Evolutionary conservation across 1,140 invertebrate species (phyloP).

Genomic region (Lethrus apterus): DNA sequence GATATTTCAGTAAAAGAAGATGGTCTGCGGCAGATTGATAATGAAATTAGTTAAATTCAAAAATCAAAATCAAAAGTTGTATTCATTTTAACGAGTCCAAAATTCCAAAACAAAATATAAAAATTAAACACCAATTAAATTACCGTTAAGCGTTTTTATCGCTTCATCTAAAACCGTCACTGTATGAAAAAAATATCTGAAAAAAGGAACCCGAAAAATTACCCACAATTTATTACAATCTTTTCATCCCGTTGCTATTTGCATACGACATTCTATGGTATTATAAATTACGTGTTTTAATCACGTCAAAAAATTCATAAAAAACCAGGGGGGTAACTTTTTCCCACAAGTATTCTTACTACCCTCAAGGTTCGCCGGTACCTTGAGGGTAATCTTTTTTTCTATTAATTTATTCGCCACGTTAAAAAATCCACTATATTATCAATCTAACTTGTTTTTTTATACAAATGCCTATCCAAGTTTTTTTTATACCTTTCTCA

Average conservation of each 20-base stretch:
- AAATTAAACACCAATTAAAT: constrained; percentile 16
- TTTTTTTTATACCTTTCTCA: constrained; percentile 19
- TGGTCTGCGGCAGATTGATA: no score
- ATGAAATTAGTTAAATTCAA: no score
- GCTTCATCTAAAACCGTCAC: constrained; percentile 4
- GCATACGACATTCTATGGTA: constrained; percentile 16
- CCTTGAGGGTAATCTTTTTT: constrained; percentile 10
- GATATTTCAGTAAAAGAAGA: no score
- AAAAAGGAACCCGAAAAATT: constrained; percentile 24
- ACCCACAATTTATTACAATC: constrained; percentile 22
- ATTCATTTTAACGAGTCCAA: no score
- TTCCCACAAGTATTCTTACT: constrained; percentile 16
- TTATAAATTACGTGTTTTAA: constrained; percentile 21
- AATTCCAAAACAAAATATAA: no score
- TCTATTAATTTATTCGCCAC: constrained; percentile 11
- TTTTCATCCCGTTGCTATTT: constrained; percentile 13
- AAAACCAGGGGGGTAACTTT: constrained; percentile 14
- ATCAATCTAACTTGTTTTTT: no score
- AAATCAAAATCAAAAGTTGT: no score
- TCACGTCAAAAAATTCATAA: constrained; percentile 12
- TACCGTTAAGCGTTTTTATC: constrained; percentile 8
- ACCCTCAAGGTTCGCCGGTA: no score
- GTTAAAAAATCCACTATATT: constrained; percentile 16
- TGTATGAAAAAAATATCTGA: constrained; percentile 18
- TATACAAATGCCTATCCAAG: no score